Conservation (phyloP, 2,113 vertebrate species). For the Origma solitaria region DNA sequence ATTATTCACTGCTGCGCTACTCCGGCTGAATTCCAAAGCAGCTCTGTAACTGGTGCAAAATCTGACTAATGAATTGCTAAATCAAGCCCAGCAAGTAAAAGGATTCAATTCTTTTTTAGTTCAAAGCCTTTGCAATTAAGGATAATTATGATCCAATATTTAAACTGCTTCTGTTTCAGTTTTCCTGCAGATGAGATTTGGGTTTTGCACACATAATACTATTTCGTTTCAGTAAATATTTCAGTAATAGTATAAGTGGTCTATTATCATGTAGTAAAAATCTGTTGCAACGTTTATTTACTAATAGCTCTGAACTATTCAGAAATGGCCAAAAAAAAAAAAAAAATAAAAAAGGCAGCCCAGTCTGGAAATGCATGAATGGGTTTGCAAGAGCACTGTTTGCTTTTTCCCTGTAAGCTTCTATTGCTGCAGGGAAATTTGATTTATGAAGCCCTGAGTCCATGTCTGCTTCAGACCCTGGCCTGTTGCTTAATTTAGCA, state of each 20-base stretch:
- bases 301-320: not conserved
- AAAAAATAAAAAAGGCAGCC: not conserved
- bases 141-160: not conserved
- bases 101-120: slow-evolving; percentile 20
- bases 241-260: slow-evolving; percentile 6
- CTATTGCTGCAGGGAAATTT: slow-evolving; percentile 46
- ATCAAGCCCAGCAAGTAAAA: slow-evolving; percentile 41
- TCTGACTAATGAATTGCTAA: slow-evolving; percentile 43
- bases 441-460: slow-evolving; percentile 58
- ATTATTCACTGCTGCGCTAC: slow-evolving; percentile 17
- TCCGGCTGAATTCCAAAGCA: slow-evolving; percentile 38
- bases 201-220: slow-evolving; percentile 3
- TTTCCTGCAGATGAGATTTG: slow-evolving; percentile 28
- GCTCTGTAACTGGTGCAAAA: slow-evolving; percentile 28
- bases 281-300: slow-evolving; percentile 19
- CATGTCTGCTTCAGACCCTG: slow-evolving; percentile 36
- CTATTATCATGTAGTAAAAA: slow-evolving; percentile 6
- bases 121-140: slow-evolving; percentile 34
- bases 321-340: not conserved
- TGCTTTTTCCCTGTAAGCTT: slow-evolving; percentile 27
- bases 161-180: slow-evolving; percentile 18
- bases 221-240: slow-evolving; percentile 24
- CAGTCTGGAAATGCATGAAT: slow-evolving; percentile 35
- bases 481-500: slow-evolving; percentile 64
- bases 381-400: slow-evolving; percentile 20